Base-by-base conservation (phyloP, 2,113 vertebrate genomes). In the Antechinus stuartii region DNA sequence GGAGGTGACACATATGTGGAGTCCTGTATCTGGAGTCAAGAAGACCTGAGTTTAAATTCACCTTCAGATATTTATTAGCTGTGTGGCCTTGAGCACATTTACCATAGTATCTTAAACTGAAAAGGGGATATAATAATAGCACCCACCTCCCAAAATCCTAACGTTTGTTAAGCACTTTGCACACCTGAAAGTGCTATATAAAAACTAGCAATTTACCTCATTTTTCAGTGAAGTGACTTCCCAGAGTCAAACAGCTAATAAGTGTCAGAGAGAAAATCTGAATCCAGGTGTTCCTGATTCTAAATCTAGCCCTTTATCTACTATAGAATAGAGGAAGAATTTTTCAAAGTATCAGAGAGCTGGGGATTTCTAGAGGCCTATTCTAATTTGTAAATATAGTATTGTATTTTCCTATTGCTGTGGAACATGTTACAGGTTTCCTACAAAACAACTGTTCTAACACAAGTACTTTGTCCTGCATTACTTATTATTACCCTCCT, bases 401-500 rank as follows among this genome's bases (percentile, higher is more conserved):
- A 47, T 30, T 50, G 1, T 2, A 0, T 94, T 93, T 95, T 61
- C 94, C 91, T 30, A 42, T 22, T 42, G 94, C 57, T 35, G n/a
- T 89, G 92, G 55, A 91, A 90, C 89, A 47, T 0, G 47, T 89
- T 53, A 94, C 68, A 93, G 52, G 49, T 3, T n/a, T 94, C 3
- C 52, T 0, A 27, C 46, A 14, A 90, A 12, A 8, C 25, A 49
- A 2, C 27, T 8, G 8, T 91, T 96, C 96, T 61, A 42, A 68
- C 90, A 22, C 3, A 9, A 0, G 91, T 93, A 24, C 68, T 90
- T 12, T 14, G 94, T 93, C 91, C 93, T 27, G 42, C 35, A 49
- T 23, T 91, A 92, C 91, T 97, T 61, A 14, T 50, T 95, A 91
- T 94, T 49, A 95, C 89, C 96, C 68, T 0, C 0, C 11, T 27